Percentiles rank a stretch among this genome's conserved stretches.
Conservation (phyloP, 2,113 vertebrate genomes). For the Spea bombifrons region DNA sequence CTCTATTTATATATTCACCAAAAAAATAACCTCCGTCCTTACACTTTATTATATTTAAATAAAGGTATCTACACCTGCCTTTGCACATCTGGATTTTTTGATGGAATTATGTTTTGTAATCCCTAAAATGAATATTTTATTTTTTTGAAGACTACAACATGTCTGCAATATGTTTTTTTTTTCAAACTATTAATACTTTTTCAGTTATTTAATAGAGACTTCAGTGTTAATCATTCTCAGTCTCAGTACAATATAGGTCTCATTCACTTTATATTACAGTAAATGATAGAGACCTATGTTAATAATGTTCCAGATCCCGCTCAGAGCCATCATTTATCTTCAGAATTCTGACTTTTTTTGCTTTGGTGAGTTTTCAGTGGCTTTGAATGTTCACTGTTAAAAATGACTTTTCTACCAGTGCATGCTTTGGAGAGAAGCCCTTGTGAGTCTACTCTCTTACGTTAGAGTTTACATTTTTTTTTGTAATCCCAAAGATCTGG, state of each 20-base stretch:
- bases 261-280: constrained; percentile 21
- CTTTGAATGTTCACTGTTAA: constrained; percentile 14
- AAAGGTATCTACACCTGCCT: too few relatives aligned
- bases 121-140: too few relatives aligned
- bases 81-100: too few relatives aligned
- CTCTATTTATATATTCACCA: too few relatives aligned
- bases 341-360: constrained; percentile 2
- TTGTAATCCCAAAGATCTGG: constrained; percentile 14
- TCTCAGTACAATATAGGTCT: not conserved
- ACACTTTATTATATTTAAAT: too few relatives aligned
- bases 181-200: too few relatives aligned
- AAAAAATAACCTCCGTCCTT: too few relatives aligned
- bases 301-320: constrained; percentile 5
- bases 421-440: constrained; percentile 22
- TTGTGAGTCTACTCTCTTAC: constrained; percentile 26
- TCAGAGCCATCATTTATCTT: constrained; percentile 27
- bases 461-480: constrained; percentile 33
- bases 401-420: constrained; percentile 28
- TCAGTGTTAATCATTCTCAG: not conserved
- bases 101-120: too few relatives aligned
- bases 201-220: too few relatives aligned
- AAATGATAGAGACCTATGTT: constrained; percentile 15
- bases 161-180: too few relatives aligned
- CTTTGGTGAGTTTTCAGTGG: constrained; percentile 11
- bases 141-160: too few relatives aligned